phyloP scores from a whole-genome alignment of 2,113 vertebrate species.

The Tilapia sparmanii region DNA sequence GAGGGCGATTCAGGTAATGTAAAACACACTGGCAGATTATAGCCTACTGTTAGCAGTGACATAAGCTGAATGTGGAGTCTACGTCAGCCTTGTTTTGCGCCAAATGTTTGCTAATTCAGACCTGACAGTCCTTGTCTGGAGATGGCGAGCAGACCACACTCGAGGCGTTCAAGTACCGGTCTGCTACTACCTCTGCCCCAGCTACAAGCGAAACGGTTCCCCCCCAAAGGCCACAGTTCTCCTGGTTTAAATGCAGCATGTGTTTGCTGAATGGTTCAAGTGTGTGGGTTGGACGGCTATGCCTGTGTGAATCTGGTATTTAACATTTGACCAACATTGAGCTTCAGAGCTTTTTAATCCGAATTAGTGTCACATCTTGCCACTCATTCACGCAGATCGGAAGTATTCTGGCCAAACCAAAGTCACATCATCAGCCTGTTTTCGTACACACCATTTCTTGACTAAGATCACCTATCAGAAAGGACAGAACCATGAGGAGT shows the following conservation, averaged over 20 bases:
- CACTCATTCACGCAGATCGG: neutral
- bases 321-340: neutral
- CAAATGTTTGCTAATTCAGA: neutral
- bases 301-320: neutral
- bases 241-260: neutral
- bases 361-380: neutral
- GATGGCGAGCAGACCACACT: neutral
- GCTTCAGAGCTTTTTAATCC: neutral
- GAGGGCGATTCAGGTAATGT: slow-evolving; percentile 88
- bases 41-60: neutral
- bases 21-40: neutral
- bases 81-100: neutral
- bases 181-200: neutral
- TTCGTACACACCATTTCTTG: neutral
- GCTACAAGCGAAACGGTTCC: neutral
- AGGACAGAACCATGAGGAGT: neutral
- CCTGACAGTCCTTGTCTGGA: neutral
- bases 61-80: neutral
- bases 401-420: neutral
- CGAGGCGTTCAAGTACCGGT: neutral
- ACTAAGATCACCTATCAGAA: fast-evolving
- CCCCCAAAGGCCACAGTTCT: neutral
- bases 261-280: neutral
- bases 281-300: neutral
- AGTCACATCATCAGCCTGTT: neutral